Evolutionary conservation across 2,113 vertebrate genomes (phyloP).

Genomic region (Petrocephalus zakoni): DNA sequence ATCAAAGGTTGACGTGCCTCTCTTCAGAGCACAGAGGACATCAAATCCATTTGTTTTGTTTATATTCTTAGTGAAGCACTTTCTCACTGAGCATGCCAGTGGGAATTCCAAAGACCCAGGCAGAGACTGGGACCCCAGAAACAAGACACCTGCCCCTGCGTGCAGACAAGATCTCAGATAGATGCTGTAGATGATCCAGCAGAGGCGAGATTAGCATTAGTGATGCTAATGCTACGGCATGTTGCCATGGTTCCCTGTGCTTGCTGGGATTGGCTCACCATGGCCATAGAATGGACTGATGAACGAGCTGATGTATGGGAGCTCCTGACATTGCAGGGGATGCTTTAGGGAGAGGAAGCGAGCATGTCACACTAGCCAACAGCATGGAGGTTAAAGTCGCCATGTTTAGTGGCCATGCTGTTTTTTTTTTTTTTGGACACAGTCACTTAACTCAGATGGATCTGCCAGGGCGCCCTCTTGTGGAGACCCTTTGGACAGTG

Average conservation of each 20-base stretch:
- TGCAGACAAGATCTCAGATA: background rate
- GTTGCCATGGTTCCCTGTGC: background rate
- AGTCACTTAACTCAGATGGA: background rate
- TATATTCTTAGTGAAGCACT: background rate
- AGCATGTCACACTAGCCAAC: background rate
- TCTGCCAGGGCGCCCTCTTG: background rate
- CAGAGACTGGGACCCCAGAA: background rate
- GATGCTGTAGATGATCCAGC: background rate
- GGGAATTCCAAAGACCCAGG: background rate
- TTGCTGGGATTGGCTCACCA: background rate
- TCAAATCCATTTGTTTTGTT: background rate
- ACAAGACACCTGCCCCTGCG: background rate
- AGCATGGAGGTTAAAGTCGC: background rate
- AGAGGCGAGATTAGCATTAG: background rate
- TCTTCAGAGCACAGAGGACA: background rate
- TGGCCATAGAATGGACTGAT: background rate
- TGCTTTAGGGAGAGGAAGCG: background rate
- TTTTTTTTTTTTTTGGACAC: background rate
- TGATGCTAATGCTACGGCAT: too few species aligned
- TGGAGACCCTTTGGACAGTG: background rate
- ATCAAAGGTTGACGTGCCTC: background rate
- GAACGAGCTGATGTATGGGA: background rate
- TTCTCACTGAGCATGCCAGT: background rate
- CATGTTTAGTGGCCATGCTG: background rate
- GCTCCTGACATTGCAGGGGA: background rate